Base-by-base conservation (phyloP, 2,888 invertebrate genomes). In the Poecilobothrus nobilitatus region DNA sequence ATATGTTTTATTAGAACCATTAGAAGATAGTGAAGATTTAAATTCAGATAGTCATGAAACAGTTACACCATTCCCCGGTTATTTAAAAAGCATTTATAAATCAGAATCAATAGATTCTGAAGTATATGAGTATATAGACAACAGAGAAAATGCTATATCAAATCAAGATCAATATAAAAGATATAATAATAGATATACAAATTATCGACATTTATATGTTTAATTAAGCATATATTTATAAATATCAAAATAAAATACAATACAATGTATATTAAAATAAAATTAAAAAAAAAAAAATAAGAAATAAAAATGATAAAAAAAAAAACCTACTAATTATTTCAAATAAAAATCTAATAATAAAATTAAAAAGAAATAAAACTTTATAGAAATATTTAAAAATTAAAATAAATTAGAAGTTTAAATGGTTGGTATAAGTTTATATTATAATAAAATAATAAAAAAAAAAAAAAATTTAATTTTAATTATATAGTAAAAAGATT, bases 1-100 rank as follows among this genome's bases (percentile, higher is more conserved):
- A 0, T 97, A 94, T 79, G 89, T 91, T 37, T 88, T 89, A 1
- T 84, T 89, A n/a, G 88, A 89, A 76, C 84, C 84, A 1, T 84
- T 84, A 70, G 84, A 84, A 69, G 84, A 82, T 70, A 86, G 85
- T 70, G 86, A 86, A 70, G 82, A 82, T 73, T 68, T 70, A 65
- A 80, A 80, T 71, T 77, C 76, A 15, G 78, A 76, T 68, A 79
- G 80, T 71, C 78, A 80, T 0, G 82, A 82, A 72, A 78, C 79
- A 76, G 78, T 76, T 18, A 82, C 82, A 70, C 80, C 82, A 15
- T 82, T 82, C 71, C 82, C 82, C 0, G 82, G 82, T 41, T 82
- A 78, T 10, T 72, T 81, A 18, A 80, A 79, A 70, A 80, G 78
- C 70, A 81, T 79, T 71, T 80, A 78, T 65, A 75, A 76, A 70